Conservation (phyloP, 2,797 vertebrate species). For the Acomys russatus region DNA sequence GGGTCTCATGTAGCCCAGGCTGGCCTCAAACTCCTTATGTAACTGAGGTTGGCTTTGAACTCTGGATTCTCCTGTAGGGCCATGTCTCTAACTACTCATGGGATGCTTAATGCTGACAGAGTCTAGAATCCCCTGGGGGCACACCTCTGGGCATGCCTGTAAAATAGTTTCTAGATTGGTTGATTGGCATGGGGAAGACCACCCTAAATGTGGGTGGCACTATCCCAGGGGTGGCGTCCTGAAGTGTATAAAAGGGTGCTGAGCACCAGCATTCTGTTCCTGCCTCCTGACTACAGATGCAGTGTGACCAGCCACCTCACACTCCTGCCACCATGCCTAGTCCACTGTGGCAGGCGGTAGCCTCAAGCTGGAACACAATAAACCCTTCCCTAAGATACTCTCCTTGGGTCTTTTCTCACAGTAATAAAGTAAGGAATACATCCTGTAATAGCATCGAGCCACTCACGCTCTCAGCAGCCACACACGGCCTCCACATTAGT, state of each 20-base stretch:
- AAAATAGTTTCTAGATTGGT: not conserved
- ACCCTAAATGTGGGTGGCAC: not conserved
- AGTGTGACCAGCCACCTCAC: too few relatives aligned
- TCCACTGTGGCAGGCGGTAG: not conserved
- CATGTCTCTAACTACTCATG: not conserved
- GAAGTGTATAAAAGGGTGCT: not conserved
- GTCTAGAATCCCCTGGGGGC: not conserved
- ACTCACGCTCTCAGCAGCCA: not conserved
- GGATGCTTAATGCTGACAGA: not conserved
- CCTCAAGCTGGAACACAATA: not conserved
- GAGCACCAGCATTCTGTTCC: not conserved
- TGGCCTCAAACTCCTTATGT: not conserved
- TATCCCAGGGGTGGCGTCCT: not conserved
- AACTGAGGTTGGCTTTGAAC: not conserved
- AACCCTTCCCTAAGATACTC: too few relatives aligned
- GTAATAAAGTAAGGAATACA: not conserved
- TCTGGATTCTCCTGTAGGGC: not conserved
- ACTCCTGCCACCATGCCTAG: not conserved
- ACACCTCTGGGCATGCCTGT: not conserved
- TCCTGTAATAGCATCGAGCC: not conserved
- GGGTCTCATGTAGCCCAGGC: not conserved
- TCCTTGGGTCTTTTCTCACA: not conserved
- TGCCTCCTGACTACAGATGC: not conserved
- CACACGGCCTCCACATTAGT: not conserved
- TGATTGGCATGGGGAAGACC: not conserved